phyloP scores from a whole-genome alignment of 2,113 vertebrate species.

The Brachypodius melanocephalos region DNA sequence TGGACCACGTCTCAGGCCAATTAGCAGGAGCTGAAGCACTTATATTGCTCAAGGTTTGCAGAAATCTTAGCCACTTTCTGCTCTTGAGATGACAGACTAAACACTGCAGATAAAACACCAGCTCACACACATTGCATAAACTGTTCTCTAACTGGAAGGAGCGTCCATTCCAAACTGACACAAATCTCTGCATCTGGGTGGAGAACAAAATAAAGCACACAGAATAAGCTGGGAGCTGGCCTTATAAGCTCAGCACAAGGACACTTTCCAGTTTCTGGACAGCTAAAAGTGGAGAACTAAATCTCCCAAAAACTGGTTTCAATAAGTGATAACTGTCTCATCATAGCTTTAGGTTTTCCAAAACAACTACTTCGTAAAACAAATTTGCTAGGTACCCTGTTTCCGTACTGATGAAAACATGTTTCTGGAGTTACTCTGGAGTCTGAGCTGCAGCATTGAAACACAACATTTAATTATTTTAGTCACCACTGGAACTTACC shows the following conservation, averaged over 20 bases:
- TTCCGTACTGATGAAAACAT: neutral
- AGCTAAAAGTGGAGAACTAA: neutral
- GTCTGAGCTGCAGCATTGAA: neutral
- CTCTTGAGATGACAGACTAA: neutral
- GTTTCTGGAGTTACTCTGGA: neutral
- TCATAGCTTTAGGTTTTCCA: neutral
- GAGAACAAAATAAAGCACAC: neutral
- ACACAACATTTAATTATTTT: neutral
- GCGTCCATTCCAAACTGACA: neutral
- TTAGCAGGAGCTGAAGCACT: neutral
- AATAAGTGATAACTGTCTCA: neutral
- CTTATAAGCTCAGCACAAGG: neutral
- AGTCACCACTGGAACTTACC: slow-evolving; percentile 69
- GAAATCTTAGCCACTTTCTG: neutral
- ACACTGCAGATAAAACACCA: neutral
- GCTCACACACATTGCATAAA: neutral
- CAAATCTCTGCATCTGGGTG: neutral
- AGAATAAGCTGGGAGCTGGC: neutral
- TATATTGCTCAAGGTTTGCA: neutral
- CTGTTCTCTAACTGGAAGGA: neutral
- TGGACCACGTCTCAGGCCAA: neutral
- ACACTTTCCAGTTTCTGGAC: neutral
- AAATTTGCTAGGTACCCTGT: neutral
- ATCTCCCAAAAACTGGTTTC: neutral
- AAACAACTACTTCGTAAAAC: neutral